phyloP scores from a whole-genome alignment of 2,888 invertebrate species.

The Molorchus minor region DNA sequence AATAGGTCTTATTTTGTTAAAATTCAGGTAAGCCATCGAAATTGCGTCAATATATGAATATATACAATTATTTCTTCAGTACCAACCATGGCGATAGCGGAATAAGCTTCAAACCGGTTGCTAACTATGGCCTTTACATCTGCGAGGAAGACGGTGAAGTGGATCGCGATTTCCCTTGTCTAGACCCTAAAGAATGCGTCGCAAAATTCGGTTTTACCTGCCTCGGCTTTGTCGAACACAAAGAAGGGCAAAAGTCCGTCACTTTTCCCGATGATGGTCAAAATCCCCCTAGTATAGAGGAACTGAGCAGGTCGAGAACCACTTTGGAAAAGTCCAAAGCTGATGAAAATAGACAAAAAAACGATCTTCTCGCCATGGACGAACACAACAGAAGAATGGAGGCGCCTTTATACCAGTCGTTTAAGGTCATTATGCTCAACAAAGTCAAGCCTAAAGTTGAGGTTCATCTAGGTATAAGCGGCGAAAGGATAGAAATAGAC shows the following conservation, averaged over 20 bases:
- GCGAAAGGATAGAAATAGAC: conserved; percentile 92
- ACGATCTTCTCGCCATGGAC: conserved; percentile 62
- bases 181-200: conserved; percentile 88
- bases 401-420: conserved; percentile 87
- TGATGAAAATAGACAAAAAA: conserved; percentile 59
- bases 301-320: conserved; percentile 29
- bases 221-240: conserved; percentile 86
- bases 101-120: conserved; percentile 69
- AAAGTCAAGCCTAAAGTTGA: conserved; percentile 84
- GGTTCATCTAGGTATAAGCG: conserved; percentile 87
- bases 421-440: conserved; percentile 79
- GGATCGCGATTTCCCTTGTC: conserved; percentile 90
- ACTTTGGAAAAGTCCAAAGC: conserved; percentile 42
- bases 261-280: conserved; percentile 47
- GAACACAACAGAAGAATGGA: conserved; percentile 80
- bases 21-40: conserved; percentile 69
- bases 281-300: conserved; percentile 17
- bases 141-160: conserved; percentile 97
- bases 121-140: conserved; percentile 87
- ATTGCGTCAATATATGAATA: not conserved
- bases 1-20: conserved; percentile 92
- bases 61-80: conserved; percentile 57
- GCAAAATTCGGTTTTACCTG: conserved; percentile 93
- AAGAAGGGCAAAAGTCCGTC: conserved; percentile 62
- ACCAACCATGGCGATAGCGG: conserved; percentile 69